Percentiles rank a stretch among this genome's conserved stretches.
phyloP scores from a whole-genome alignment of 2,797 vertebrate species.

The Melanotaenia parkinsoni region DNA sequence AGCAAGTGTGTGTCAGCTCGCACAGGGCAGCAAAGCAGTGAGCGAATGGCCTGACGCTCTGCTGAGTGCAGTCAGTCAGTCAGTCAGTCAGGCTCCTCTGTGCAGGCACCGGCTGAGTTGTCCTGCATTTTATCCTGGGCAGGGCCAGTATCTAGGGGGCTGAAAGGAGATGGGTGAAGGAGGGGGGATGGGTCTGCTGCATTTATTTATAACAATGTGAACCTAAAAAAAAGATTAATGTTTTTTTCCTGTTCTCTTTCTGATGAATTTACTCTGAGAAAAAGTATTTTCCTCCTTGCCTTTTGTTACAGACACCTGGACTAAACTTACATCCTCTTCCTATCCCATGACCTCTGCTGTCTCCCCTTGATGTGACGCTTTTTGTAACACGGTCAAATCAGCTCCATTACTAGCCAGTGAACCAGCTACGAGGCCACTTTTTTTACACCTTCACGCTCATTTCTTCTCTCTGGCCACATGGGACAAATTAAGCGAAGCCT shows the following conservation, averaged over 20 bases:
- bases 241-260: conserved; percentile 21
- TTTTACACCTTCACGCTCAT: conserved; percentile 69
- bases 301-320: conserved; percentile 52
- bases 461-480: conserved; percentile 67
- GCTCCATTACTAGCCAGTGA: conserved; percentile 54
- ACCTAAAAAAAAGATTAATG: conserved; percentile 45
- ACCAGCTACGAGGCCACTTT: conserved; percentile 24
- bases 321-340: conserved; percentile 36
- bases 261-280: conserved; percentile 35
- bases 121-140: conserved; percentile 83
- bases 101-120: conserved; percentile 70
- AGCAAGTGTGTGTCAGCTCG: conserved; percentile 67
- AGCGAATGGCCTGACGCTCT: conserved; percentile 76
- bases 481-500: conserved; percentile 66
- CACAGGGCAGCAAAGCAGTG: conserved; percentile 76
- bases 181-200: conserved; percentile 72
- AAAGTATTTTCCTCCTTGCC: conserved; percentile 28
- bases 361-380: conserved; percentile 39
- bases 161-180: conserved; percentile 60
- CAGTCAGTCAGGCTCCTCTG: conserved; percentile 67
- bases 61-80: conserved; percentile 70
- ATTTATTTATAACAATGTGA: conserved; percentile 82
- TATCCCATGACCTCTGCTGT: conserved; percentile 49
- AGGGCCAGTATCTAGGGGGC: conserved; percentile 77
- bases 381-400: conserved; percentile 49